Percentiles rank a stretch among this genome's conserved stretches.
phyloP scores from a whole-genome alignment of 2,113 vertebrate genomes.

The Phylloscopus trochiloides region DNA sequence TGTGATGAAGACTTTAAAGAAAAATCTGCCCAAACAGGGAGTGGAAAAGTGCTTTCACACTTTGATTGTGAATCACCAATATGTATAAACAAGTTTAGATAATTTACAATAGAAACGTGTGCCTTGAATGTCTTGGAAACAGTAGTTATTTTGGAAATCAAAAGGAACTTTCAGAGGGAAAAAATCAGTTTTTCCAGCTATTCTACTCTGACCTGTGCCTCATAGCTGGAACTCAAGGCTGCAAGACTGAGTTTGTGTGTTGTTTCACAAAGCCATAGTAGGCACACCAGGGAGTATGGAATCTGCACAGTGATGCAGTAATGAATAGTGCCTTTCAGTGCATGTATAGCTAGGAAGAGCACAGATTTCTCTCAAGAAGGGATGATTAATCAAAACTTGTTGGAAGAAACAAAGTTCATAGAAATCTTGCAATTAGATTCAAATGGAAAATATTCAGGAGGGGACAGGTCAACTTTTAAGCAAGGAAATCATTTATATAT shows the following conservation, averaged over 20 bases:
- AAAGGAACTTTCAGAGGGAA: neutral
- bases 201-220: neutral
- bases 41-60: neutral
- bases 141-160: neutral
- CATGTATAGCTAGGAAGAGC: neutral
- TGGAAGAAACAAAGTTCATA: neutral
- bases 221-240: neutral
- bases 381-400: neutral
- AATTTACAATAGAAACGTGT: neutral
- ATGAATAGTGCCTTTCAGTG: slow-evolving; percentile 2
- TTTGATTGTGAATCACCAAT: neutral
- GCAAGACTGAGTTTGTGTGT: neutral
- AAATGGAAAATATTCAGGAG: neutral
- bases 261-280: neutral
- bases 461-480: neutral
- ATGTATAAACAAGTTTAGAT: neutral
- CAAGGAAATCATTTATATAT: neutral
- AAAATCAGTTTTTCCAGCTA: neutral
- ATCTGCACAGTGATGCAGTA: neutral
- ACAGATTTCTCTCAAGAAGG: neutral
- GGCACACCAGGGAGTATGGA: neutral
- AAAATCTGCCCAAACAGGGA: neutral
- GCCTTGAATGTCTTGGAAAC: neutral
- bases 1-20: neutral
- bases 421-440: neutral